These are phyloP conservation scores for Bombyx mandarina DNA, from an alignment of 1,140 invertebrate genomes.

Conservation along the genomic window DNA sequence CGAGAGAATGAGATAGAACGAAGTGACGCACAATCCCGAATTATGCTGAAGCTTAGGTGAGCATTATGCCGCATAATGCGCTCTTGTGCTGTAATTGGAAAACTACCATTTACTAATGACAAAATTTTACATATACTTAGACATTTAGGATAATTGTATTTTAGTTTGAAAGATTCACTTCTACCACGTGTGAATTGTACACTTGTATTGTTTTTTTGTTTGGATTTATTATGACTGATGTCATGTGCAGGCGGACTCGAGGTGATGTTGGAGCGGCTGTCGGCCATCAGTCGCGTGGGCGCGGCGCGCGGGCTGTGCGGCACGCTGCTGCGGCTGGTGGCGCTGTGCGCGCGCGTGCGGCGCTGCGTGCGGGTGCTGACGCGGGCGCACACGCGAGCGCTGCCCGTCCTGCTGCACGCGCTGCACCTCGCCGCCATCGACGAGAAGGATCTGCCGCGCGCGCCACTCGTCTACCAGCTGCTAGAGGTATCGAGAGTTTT, in stretches of 20 bases:
- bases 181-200: too few species aligned
- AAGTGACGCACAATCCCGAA: too few species aligned
- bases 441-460: slow-evolving; percentile 51
- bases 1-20: too few species aligned
- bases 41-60: too few species aligned
- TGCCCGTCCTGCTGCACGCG: slow-evolving; percentile 65
- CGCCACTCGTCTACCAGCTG: slow-evolving; percentile 57
- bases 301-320: slow-evolving; percentile 56
- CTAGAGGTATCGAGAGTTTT: slow-evolving; percentile 41
- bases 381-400: slow-evolving; percentile 49
- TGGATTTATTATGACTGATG: background rate
- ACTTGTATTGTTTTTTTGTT: background rate
- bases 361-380: slow-evolving; percentile 65
- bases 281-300: slow-evolving; percentile 67
- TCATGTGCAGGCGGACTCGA: slow-evolving; percentile 82
- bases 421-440: slow-evolving; percentile 59
- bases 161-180: too few species aligned
- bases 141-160: too few species aligned
- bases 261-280: slow-evolving; percentile 82
- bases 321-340: slow-evolving; percentile 57
- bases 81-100: too few species aligned
- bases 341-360: slow-evolving; percentile 61
- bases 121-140: too few species aligned
- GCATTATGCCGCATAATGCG: too few species aligned
- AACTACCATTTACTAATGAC: too few species aligned